Conservation (phyloP, 2,888 invertebrate species). For the Drosophila mulleri region DNA sequence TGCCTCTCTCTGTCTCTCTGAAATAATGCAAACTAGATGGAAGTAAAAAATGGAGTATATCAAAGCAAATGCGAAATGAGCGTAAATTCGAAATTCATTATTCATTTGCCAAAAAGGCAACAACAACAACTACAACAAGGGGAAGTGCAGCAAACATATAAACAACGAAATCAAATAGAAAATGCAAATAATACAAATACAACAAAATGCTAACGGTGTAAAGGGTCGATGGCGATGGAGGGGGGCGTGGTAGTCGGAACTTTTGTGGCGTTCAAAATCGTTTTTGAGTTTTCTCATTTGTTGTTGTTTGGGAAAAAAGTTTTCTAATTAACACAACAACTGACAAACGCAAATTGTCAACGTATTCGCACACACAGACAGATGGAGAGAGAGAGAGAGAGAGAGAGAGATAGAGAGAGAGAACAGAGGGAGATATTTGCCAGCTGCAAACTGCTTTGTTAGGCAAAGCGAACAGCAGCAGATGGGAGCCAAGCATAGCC, state of each 20-base stretch:
- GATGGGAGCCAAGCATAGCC: neutral
- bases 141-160: slow-evolving; percentile 34
- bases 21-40: slow-evolving; percentile 32
- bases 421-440: slow-evolving; percentile 59
- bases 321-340: slow-evolving; percentile 81
- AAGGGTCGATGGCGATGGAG: neutral
- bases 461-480: slow-evolving; percentile 38
- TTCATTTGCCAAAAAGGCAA: slow-evolving; percentile 62
- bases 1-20: neutral
- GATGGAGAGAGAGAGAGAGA: neutral
- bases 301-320: slow-evolving; percentile 77
- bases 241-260: slow-evolving; percentile 26
- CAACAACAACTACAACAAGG: slow-evolving; percentile 16
- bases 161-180: slow-evolving; percentile 71
- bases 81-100: slow-evolving; percentile 77
- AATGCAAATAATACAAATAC: slow-evolving; percentile 70
- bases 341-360: slow-evolving; percentile 81
- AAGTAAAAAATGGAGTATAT: slow-evolving; percentile 22
- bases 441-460: slow-evolving; percentile 77
- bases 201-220: slow-evolving; percentile 26
- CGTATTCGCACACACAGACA: slow-evolving; percentile 48
- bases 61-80: slow-evolving; percentile 45
- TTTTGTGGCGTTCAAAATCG: slow-evolving; percentile 74
- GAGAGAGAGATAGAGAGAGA: slow-evolving; percentile 15
- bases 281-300: slow-evolving; percentile 73